phyloP scores from a whole-genome alignment of 2,888 invertebrate species.

The Vannuccia rotundouncinata region DNA sequence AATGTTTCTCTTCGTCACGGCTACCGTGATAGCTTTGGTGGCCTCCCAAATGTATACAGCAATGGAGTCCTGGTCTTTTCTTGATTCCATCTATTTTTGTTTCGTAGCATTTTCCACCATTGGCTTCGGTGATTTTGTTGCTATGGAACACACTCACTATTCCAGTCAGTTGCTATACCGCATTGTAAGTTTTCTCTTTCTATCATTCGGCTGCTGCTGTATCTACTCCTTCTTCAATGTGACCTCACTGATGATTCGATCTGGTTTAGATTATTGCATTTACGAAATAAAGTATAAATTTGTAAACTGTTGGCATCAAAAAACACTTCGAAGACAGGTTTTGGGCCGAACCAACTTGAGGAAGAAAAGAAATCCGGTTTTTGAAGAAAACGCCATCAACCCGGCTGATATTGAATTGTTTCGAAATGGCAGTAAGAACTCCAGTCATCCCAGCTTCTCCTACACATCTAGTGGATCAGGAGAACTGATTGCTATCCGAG shows the following conservation, averaged over 20 bases:
- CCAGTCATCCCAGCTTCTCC: neutral
- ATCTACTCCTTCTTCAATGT: neutral
- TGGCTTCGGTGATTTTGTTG: neutral
- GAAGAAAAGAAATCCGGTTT: neutral
- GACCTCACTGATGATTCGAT: neutral
- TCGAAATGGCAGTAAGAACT: neutral
- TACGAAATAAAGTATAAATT: too few relatives aligned
- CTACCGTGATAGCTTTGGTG: neutral
- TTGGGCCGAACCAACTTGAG: neutral
- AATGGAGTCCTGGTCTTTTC: neutral
- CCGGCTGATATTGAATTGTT: neutral
- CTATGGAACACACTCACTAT: neutral
- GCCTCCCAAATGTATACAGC: neutral
- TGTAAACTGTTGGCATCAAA: neutral
- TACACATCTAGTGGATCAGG: neutral
- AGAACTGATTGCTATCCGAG: neutral
- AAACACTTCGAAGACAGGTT: neutral
- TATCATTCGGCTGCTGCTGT: neutral
- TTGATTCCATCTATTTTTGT: neutral
- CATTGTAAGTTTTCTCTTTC: neutral
- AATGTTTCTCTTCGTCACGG: neutral
- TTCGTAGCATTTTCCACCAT: neutral
- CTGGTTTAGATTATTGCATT: neutral
- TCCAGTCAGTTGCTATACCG: neutral
- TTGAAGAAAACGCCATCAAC: neutral